phyloP scores from a whole-genome alignment of 2,888 invertebrate genomes.

The Euphydryas editha region DNA sequence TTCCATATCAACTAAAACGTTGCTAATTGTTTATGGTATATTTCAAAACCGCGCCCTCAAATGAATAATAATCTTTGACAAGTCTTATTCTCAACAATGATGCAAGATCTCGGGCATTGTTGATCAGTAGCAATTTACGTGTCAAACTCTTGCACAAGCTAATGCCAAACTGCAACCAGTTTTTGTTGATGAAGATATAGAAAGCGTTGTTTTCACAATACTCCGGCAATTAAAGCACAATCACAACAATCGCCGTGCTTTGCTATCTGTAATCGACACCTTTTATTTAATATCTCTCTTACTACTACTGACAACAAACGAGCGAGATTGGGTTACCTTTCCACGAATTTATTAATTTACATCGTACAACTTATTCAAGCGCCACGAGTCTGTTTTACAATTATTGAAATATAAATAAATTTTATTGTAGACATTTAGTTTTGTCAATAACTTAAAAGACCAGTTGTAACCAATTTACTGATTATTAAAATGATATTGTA shows the following conservation, averaged over 20 bases:
- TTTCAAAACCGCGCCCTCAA: slow-evolving; percentile 44
- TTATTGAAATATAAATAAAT: slow-evolving; percentile 33
- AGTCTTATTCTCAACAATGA: slow-evolving; percentile 70
- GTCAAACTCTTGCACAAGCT: slow-evolving; percentile 62
- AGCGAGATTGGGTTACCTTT: slow-evolving; percentile 32
- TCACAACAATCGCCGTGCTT: slow-evolving; percentile 37
- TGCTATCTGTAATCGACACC: slow-evolving; percentile 36
- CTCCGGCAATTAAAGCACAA: slow-evolving; percentile 57
- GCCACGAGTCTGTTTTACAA: slow-evolving; percentile 35
- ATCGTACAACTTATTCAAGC: slow-evolving; percentile 37
- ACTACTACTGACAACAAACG: slow-evolving; percentile 29
- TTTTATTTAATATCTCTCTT: slow-evolving; percentile 29
- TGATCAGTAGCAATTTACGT: slow-evolving; percentile 62
- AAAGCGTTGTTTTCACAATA: slow-evolving; percentile 57
- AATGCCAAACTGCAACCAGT: slow-evolving; percentile 58
- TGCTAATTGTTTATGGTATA: slow-evolving; percentile 25
- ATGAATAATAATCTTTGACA: slow-evolving; percentile 58
- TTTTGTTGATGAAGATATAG: slow-evolving; percentile 76
- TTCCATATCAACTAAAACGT: slow-evolving; percentile 16
- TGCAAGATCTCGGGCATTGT: slow-evolving; percentile 61
- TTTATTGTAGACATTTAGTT: slow-evolving; percentile 24
- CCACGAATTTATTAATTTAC: slow-evolving; percentile 38
- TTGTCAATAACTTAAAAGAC: slow-evolving; percentile 30
- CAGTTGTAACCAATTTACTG: slow-evolving; percentile 31
- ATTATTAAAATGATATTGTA: slow-evolving; percentile 25